Evolutionary conservation across 2,113 vertebrate species (phyloP).

Genomic region (Lagopus muta): DNA sequence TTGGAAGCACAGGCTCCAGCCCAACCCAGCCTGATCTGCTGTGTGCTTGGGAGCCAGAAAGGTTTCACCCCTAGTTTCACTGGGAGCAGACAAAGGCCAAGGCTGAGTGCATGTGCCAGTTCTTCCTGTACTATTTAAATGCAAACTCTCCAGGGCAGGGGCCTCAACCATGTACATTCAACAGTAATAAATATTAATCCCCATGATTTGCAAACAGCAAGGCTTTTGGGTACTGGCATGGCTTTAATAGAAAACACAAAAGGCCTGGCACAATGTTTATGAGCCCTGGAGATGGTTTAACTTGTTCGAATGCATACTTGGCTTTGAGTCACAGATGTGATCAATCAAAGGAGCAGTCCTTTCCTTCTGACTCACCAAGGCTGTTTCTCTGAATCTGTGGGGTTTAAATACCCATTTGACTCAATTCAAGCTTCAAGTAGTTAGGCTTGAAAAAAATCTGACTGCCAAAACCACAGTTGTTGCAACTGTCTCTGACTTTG

Average conservation of each 20-base stretch:
- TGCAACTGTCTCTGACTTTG: background rate
- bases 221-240: background rate
- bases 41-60: background rate
- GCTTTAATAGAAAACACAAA: background rate
- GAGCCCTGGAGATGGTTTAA: background rate
- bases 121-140: background rate
- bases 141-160: background rate
- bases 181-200: constrained; percentile 21
- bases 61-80: background rate
- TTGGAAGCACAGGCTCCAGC: background rate
- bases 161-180: background rate
- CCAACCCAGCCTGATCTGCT: accelerated
- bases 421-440: background rate
- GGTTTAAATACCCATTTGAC: background rate
- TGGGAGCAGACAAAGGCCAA: background rate
- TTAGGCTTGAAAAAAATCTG: background rate
- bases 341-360: constrained; percentile 26
- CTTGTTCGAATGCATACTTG: constrained; percentile 14
- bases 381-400: background rate
- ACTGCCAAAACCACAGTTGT: background rate
- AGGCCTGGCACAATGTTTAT: background rate
- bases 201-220: background rate
- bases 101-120: background rate
- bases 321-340: constrained; percentile 25
- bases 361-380: constrained; percentile 24